phyloP scores from a whole-genome alignment of 2,888 invertebrate species.

The Palloptera scutellata region DNA sequence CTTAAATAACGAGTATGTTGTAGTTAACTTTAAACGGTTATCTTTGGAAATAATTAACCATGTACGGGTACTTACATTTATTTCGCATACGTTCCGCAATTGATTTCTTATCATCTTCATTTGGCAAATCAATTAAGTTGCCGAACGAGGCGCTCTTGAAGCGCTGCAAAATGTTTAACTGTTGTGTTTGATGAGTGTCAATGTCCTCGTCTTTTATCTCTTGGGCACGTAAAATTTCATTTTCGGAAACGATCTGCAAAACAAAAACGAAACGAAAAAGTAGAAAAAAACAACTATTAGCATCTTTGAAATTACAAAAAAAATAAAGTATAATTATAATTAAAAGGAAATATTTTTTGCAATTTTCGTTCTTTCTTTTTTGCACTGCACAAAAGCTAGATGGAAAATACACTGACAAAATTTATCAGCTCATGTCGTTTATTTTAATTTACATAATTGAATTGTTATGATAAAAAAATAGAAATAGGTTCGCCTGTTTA shows the following conservation, averaged over 20 bases:
- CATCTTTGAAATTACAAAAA: too few relatives aligned
- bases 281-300: neutral
- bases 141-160: conserved; percentile 61
- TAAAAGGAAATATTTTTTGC: too few relatives aligned
- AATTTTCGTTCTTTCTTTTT: too few relatives aligned
- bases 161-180: conserved; percentile 49
- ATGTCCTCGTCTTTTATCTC: conserved; percentile 53
- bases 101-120: conserved; percentile 60
- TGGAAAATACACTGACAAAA: too few relatives aligned
- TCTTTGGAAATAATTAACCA: neutral
- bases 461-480: too few relatives aligned
- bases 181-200: conserved; percentile 48
- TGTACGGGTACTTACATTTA: conserved; percentile 31
- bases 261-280: conserved; percentile 28
- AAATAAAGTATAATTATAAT: too few relatives aligned
- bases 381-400: too few relatives aligned
- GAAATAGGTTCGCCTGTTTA: too few relatives aligned
- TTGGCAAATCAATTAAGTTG: conserved; percentile 56
- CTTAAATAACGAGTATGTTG: too few relatives aligned
- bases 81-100: conserved; percentile 53
- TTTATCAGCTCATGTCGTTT: too few relatives aligned
- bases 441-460: too few relatives aligned
- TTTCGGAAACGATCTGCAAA: conserved; percentile 59
- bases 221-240: conserved; percentile 58
- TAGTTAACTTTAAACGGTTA: too few relatives aligned